phyloP scores from a whole-genome alignment of 2,888 invertebrate genomes.

The Melipona beecheii region DNA sequence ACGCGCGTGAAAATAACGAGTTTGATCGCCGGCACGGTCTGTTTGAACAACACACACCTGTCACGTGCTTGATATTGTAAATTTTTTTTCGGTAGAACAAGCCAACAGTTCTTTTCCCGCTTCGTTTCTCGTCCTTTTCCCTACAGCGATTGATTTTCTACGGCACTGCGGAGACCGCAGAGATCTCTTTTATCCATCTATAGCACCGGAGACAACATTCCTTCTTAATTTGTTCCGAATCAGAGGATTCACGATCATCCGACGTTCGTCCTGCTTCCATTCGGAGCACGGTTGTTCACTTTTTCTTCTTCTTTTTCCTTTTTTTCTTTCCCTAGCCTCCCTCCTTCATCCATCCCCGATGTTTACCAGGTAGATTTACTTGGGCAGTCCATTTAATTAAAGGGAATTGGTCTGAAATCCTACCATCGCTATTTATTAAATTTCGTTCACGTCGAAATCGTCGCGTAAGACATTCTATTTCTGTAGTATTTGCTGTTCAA shows the following conservation, averaged over 20 bases:
- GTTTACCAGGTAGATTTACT: neutral
- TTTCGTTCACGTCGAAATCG: too few species aligned
- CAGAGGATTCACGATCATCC: neutral
- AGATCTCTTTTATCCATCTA: slow-evolving; percentile 32
- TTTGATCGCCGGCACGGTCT: neutral
- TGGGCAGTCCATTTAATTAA: neutral
- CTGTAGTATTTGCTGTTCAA: too few species aligned
- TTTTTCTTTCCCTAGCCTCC: too few species aligned
- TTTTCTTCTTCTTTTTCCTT: neutral
- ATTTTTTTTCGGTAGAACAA: neutral
- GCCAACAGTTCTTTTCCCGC: too few species aligned
- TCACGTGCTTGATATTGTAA: neutral
- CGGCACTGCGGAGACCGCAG: slow-evolving; percentile 42
- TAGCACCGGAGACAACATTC: slow-evolving; percentile 28
- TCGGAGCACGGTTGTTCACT: neutral
- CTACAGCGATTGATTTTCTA: slow-evolving; percentile 40
- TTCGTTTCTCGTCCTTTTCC: neutral
- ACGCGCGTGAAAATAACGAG: neutral
- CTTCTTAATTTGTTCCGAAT: slow-evolving; percentile 9
- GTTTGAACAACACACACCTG: neutral
- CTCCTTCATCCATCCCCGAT: too few species aligned
- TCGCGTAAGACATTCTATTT: too few species aligned
- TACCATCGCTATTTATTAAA: too few species aligned
- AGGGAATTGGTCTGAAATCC: neutral
- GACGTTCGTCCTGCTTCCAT: neutral